Evolutionary conservation across 2,888 invertebrate genomes (phyloP).

Genomic region (Hyalella azteca): DNA sequence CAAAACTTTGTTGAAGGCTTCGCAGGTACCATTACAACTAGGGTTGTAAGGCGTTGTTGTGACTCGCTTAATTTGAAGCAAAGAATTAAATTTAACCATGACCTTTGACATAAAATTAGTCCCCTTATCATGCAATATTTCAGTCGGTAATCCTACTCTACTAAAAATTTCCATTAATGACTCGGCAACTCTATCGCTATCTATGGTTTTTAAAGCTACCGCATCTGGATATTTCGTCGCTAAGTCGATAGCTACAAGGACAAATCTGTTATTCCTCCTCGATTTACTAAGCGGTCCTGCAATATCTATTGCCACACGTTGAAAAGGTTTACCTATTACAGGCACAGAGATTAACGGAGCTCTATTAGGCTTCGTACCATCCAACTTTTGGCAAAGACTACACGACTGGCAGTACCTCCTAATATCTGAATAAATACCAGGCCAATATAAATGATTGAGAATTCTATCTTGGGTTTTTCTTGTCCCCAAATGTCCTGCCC

Average conservation of each 20-base stretch:
- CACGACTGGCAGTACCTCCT: conserved; percentile 18
- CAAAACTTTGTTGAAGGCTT: neutral
- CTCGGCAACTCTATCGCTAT: neutral
- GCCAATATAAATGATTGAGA: neutral
- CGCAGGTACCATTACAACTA: neutral
- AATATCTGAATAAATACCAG: neutral
- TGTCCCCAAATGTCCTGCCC: neutral
- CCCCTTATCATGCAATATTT: neutral
- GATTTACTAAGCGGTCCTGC: conserved; percentile 25
- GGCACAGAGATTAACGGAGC: conserved; percentile 11
- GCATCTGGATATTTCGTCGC: conserved; percentile 9
- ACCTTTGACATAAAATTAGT: neutral
- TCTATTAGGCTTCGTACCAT: neutral
- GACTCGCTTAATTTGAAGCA: neutral
- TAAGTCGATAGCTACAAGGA: neutral
- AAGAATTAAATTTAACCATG: neutral
- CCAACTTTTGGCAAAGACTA: conserved; percentile 16
- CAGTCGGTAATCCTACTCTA: neutral
- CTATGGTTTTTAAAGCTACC: neutral
- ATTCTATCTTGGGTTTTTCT: neutral
- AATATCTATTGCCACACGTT: conserved; percentile 36
- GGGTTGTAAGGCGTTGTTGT: conserved; percentile 7
- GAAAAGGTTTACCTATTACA: conserved; percentile 29
- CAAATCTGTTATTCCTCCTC: neutral
- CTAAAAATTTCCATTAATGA: neutral